phyloP scores from a whole-genome alignment of 2,113 vertebrate genomes.

The Zosterops hypoxanthus region DNA sequence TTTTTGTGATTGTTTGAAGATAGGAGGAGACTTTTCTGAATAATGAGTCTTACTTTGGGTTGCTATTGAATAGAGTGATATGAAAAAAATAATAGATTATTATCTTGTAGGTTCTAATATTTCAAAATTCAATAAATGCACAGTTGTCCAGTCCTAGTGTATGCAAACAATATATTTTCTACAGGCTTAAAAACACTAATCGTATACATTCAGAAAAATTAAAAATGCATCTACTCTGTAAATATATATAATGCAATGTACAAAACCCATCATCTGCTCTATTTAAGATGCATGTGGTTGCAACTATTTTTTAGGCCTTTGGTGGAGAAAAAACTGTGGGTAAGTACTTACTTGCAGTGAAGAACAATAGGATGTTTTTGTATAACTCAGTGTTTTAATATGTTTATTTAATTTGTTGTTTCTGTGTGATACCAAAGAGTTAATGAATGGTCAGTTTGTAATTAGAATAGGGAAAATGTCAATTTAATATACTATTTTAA shows the following conservation, averaged over 20 bases:
- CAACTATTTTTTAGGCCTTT: not conserved
- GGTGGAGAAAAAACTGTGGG: accelerated
- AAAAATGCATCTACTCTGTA: not conserved
- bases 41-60: not conserved
- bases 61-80: not conserved
- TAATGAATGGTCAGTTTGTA: not conserved
- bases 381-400: not conserved
- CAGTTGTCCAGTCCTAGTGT: not conserved
- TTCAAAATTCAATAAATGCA: not conserved
- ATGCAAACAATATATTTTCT: not conserved
- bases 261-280: not conserved
- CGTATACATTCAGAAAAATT: not conserved
- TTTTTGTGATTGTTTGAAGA: not conserved
- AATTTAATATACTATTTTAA: not conserved
- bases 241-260: not conserved
- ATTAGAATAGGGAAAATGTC: not conserved
- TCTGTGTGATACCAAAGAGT: not conserved
- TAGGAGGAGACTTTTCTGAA: not conserved
- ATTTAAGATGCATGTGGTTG: not conserved
- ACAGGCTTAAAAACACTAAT: not conserved
- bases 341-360: not conserved
- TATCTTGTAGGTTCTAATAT: not conserved
- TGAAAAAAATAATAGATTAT: not conserved
- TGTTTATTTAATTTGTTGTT: not conserved
- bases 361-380: not conserved